A percentile compares a stretch with the other conserved stretches of the same genome.
Conservation (phyloP, 2,113 vertebrate species). For the Hippoglossus stenolepis region DNA sequence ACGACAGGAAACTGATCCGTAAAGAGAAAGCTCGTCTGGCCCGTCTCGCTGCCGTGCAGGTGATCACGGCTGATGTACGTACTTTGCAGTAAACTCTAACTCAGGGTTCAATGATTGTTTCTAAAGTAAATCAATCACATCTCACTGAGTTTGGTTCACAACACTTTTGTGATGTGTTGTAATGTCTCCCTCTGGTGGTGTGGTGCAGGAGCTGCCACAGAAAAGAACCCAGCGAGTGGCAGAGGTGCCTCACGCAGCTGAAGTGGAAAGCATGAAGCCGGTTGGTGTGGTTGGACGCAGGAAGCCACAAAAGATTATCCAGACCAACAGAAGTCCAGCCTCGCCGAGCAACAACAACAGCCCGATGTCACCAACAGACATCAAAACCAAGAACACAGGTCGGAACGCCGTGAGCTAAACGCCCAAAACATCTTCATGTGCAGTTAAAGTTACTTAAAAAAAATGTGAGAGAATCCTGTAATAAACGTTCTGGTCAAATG, state of each 20-base stretch:
- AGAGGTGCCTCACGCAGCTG: constrained; percentile 60
- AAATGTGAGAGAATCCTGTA: background rate
- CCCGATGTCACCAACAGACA: constrained; percentile 39
- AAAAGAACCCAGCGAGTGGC: constrained; percentile 80
- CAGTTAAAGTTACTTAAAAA: too few species aligned
- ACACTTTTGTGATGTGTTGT: background rate
- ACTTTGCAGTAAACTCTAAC: background rate
- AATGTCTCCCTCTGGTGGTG: constrained; percentile 39
- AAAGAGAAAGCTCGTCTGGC: constrained; percentile 88
- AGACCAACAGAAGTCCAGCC: constrained; percentile 40
- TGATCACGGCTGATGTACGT: background rate
- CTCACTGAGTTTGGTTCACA: background rate
- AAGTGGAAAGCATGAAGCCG: constrained; percentile 65
- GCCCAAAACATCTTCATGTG: too few species aligned
- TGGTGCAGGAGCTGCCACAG: constrained; percentile 87
- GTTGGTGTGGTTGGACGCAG: constrained; percentile 70
- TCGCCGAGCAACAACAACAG: constrained; percentile 55
- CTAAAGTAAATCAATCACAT: too few species aligned
- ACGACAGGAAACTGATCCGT: constrained; percentile 81
- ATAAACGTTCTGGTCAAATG: background rate
- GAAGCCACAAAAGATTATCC: constrained; percentile 68
- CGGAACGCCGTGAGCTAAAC: too few species aligned
- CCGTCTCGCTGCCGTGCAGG: constrained; percentile 83
- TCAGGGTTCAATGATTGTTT: background rate
- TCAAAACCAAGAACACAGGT: constrained; percentile 86